These are phyloP conservation scores for Neosilurus hyrtlii DNA, from an alignment of 2,797 vertebrate species.

Conservation along the genomic window DNA sequence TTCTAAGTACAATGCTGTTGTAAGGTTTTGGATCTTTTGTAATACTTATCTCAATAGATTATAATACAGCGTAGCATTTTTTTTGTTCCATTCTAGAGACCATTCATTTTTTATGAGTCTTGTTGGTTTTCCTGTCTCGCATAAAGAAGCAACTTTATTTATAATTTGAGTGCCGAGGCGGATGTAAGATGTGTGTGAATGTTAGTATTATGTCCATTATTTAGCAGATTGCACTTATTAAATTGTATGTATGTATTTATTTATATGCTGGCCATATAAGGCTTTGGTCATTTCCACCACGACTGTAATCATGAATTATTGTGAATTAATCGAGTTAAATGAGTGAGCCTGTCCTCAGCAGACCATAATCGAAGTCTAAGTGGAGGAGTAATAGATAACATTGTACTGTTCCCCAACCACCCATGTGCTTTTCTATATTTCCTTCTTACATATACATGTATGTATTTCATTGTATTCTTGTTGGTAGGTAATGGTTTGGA, in stretches of 20 bases:
- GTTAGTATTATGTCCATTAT: slow-evolving; percentile 42
- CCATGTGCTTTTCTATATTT: slow-evolving; percentile 31
- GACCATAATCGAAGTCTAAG: slow-evolving; percentile 21
- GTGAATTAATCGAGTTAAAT: slow-evolving; percentile 27
- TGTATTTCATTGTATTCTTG: slow-evolving; percentile 55
- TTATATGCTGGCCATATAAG: slow-evolving; percentile 56
- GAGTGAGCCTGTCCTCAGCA: background rate
- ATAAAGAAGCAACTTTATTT: slow-evolving; percentile 39
- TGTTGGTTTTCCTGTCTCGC: slow-evolving; percentile 1
- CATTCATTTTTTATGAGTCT: background rate
- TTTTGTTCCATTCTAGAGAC: slow-evolving; percentile 16
- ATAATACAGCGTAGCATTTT: background rate
- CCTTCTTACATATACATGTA: slow-evolving; percentile 47
- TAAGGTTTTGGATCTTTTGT: background rate
- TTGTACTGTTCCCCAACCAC: background rate
- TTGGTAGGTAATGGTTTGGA: slow-evolving; percentile 57
- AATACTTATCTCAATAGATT: background rate
- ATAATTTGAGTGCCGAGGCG: slow-evolving; percentile 35
- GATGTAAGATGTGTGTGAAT: slow-evolving; percentile 31
- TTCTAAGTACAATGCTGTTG: background rate
- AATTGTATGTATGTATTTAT: slow-evolving; percentile 41
- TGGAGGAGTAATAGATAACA: slow-evolving; percentile 13
- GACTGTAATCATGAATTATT: slow-evolving; percentile 4
- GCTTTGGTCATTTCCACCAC: slow-evolving; percentile 23
- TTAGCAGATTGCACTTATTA: slow-evolving; percentile 40